phyloP scores from a whole-genome alignment of 2,113 vertebrate genomes.

The Chaetops frenatus region DNA sequence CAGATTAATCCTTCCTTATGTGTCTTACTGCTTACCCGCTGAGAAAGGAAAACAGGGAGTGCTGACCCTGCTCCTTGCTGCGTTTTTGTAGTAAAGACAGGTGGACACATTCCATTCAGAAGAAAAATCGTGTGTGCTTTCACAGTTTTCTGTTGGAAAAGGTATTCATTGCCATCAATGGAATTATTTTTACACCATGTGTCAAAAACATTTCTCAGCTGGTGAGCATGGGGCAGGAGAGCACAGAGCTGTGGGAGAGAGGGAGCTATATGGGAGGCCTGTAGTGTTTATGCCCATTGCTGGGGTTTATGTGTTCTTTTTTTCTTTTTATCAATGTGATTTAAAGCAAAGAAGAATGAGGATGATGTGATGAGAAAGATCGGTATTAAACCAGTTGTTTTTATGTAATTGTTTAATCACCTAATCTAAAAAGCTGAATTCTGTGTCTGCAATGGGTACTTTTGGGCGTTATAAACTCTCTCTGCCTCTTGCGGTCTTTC shows the following conservation, averaged over 20 bases:
- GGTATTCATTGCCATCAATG: no score
- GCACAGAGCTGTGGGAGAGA: not conserved
- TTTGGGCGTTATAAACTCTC: not conserved
- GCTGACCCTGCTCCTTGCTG: not conserved
- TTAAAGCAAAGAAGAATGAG: not conserved
- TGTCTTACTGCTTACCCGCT: not conserved
- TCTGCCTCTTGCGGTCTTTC: not conserved
- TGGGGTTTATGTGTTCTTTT: not conserved
- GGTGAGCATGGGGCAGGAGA: not conserved
- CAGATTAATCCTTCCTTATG: not conserved
- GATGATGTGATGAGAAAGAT: not conserved
- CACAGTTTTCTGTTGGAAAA: no score
- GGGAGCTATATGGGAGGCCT: not conserved
- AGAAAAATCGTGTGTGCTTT: no score
- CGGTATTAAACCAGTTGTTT: not conserved
- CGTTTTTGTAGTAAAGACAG: no score
- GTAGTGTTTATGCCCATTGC: not conserved
- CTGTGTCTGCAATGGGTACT: not conserved
- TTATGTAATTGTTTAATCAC: not conserved
- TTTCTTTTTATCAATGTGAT: not conserved
- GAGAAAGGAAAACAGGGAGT: not conserved
- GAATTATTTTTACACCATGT: not conserved
- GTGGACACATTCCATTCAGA: no score
- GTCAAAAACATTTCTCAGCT: not conserved
- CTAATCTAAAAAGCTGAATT: not conserved